A percentile compares a stretch with the other conserved stretches of the same genome.
Conservation (phyloP, 1,140 invertebrate species). For the Euwallacea fornicatus region DNA sequence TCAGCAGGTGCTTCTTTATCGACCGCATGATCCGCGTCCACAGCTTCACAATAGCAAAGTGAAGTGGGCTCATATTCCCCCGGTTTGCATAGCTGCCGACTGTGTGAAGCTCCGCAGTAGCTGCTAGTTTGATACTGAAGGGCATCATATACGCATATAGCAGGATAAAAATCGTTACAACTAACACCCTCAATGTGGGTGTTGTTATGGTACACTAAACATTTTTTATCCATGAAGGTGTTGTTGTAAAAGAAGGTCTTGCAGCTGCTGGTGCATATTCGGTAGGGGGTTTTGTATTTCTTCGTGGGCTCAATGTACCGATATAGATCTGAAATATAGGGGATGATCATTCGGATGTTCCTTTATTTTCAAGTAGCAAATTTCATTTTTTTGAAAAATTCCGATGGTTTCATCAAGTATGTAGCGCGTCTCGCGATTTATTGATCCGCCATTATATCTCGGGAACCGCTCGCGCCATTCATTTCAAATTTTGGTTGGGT, state of each 20-base stretch:
- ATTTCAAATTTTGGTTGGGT: too few species aligned
- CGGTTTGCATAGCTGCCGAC: constrained; percentile 18
- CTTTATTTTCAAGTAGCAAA: constrained; percentile 31
- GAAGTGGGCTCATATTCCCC: constrained; percentile 27
- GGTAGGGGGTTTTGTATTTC: constrained; percentile 27
- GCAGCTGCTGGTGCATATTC: constrained; percentile 26
- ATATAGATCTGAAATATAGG: constrained; percentile 31
- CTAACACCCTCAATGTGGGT: constrained; percentile 24
- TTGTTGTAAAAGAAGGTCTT: constrained; percentile 22
- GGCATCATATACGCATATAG: constrained; percentile 32
- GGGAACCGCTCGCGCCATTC: too few species aligned
- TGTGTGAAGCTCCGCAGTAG: constrained; percentile 23
- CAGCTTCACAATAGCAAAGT: constrained; percentile 34
- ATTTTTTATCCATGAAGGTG: constrained; percentile 27
- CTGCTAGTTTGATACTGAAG: constrained; percentile 18
- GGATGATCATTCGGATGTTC: constrained; percentile 16
- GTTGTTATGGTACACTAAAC: constrained; percentile 31
- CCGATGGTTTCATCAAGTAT: neutral
- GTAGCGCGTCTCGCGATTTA: too few species aligned
- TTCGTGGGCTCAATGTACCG: constrained; percentile 24
- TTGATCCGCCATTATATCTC: too few species aligned
- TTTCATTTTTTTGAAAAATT: constrained; percentile 36
- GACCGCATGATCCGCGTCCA: neutral
- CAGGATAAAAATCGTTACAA: constrained; percentile 31
- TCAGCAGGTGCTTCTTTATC: constrained; percentile 12